Conservation (phyloP, 2,113 vertebrate species). For the Chionomys nivalis region DNA sequence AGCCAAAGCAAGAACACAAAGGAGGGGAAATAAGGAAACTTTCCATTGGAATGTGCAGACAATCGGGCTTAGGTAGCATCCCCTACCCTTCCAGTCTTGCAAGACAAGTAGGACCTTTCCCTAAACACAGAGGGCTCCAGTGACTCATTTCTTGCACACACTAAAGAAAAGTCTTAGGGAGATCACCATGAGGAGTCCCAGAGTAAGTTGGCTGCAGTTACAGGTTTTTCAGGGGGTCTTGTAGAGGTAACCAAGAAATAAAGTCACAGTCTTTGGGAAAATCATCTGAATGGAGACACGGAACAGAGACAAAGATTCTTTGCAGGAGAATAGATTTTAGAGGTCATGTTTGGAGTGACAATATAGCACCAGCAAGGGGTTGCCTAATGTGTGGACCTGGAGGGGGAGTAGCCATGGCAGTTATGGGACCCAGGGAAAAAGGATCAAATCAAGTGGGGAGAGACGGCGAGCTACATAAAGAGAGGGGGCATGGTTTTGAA, state of each 20-base stretch:
- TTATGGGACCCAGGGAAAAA: neutral
- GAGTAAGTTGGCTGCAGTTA: conserved; percentile 25
- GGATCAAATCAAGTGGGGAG: neutral
- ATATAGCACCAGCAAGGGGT: neutral
- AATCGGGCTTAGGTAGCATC: neutral
- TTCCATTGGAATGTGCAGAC: neutral
- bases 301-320: neutral
- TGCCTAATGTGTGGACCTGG: too few species aligned
- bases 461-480: neutral
- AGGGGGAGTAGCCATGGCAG: neutral
- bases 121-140: neutral
- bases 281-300: neutral
- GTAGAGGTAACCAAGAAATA: neutral
- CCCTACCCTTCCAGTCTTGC: neutral
- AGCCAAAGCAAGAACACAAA: conserved; percentile 48
- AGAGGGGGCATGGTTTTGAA: neutral
- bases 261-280: conserved; percentile 19
- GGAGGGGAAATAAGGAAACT: conserved; percentile 41
- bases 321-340: neutral
- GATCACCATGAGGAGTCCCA: conserved; percentile 23
- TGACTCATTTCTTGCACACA: conserved; percentile 40
- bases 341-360: neutral
- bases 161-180: conserved; percentile 36
- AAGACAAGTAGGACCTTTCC: conserved; percentile 36
- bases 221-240: neutral